Conservation (phyloP, 2,888 invertebrate species). For the Oscheius onirici region DNA sequence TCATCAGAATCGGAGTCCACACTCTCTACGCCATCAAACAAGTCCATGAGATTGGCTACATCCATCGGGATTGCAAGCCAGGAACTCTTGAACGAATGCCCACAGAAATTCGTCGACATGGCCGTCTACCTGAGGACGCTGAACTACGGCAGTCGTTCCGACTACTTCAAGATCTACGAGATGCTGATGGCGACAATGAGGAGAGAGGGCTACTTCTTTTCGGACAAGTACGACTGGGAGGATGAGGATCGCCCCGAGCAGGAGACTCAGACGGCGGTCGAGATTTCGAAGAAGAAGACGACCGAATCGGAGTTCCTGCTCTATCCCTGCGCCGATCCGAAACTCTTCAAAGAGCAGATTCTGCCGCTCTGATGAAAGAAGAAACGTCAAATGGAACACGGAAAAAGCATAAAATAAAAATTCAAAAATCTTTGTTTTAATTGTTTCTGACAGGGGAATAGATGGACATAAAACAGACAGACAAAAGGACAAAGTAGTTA, state of each 20-base stretch:
- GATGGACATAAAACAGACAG: too few species aligned
- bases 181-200: conserved; percentile 11
- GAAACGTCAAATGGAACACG: too few species aligned
- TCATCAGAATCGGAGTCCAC: conserved; percentile 57
- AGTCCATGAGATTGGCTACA: conserved; percentile 60
- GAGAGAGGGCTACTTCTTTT: conserved; percentile 6
- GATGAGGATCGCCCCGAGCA: background rate
- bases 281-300: too few species aligned
- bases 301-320: too few species aligned
- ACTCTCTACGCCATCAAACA: conserved; percentile 63
- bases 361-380: too few species aligned
- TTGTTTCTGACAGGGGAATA: too few species aligned
- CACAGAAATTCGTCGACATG: conserved; percentile 44
- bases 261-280: conserved; percentile 4
- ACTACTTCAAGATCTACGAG: conserved; percentile 37
- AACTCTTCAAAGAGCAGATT: too few species aligned
- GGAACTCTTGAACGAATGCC: conserved; percentile 36
- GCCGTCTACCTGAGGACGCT: conserved; percentile 45
- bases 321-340: too few species aligned
- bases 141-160: conserved; percentile 45
- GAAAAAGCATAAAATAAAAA: too few species aligned
- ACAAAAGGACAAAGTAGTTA: too few species aligned
- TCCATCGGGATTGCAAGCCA: conserved; percentile 60
- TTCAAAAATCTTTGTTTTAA: too few species aligned
- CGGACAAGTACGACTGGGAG: conserved; percentile 28